phyloP scores from a whole-genome alignment of 2,113 vertebrate species.

The Aphelocoma coerulescens region DNA sequence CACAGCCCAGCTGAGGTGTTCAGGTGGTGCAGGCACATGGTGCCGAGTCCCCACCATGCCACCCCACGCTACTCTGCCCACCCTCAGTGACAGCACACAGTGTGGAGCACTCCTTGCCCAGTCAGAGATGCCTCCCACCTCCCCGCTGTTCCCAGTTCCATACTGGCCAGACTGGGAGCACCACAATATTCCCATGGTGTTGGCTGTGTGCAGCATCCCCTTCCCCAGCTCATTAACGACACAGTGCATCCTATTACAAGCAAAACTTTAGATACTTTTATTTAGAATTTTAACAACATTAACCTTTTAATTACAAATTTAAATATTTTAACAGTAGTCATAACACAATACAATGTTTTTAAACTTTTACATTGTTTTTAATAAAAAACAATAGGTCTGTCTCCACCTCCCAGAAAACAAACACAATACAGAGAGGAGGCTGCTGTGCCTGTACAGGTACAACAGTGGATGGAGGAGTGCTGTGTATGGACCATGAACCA shows the following conservation, averaged over 20 bases:
- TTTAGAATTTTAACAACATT: constrained; percentile 70
- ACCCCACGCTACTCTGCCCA: not conserved
- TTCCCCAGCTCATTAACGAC: constrained; percentile 62
- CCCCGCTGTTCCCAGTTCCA: not conserved
- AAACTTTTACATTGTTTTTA: constrained; percentile 59
- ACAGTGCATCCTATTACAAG: constrained; percentile 67
- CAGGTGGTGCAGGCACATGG: not conserved
- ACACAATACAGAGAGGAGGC: constrained; percentile 52
- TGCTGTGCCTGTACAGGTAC: constrained; percentile 49
- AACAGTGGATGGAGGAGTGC: constrained; percentile 49
- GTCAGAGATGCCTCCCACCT: not conserved
- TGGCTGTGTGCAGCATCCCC: not conserved
- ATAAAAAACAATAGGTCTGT: constrained; percentile 62
- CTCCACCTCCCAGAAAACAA: constrained; percentile 59
- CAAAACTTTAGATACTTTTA: constrained; percentile 69
- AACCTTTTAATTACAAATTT: constrained; percentile 70
- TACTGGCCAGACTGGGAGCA: not conserved
- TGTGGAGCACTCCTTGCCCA: not conserved
- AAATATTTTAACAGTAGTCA: constrained; percentile 70
- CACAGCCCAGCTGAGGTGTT: not conserved
- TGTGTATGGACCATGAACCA: constrained; percentile 51
- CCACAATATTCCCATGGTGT: not conserved
- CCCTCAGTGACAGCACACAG: not conserved
- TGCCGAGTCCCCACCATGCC: not conserved
- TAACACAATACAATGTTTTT: constrained; percentile 60